Evolutionary conservation across 2,113 vertebrate species (phyloP), one percentile per base, ranked within the genome.

Genomic region (Oreotrochilus melanogaster): DNA sequence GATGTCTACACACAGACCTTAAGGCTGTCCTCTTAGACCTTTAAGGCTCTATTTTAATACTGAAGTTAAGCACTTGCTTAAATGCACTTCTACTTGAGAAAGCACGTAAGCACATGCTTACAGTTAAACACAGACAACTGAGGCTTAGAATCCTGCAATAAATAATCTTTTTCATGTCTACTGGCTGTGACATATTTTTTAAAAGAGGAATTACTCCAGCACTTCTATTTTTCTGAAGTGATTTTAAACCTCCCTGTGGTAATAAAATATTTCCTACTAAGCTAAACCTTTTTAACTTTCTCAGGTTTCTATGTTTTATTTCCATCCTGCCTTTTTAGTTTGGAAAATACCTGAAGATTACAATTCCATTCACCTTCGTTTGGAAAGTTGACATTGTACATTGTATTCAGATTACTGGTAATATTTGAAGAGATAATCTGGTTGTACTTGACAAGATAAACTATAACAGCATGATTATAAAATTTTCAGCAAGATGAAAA

Each of bases 211-310:
- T 79, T 10, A 28, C 31, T 91, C 70, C 48, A 78, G 43, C 37
- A 57, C 12, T 85, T 89, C 54, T 92, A 33, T 89, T 91, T 89
- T 93, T 88, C 81, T 88, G 74, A 62, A 70, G 62, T 4, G 13
- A 79, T 91, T 94, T 95, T 73, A 91, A 91, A 65, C 21, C 37
- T 96, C 84, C 19, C 62, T 57, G 14, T 82, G 45, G 70, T 76
- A 93, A 92, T 87, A 92, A 92, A 86, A 89, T 88, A 95, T 95
- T 95, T 95, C 70, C 81, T 91, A 69, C 48, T 61, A 64, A 91
- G 42, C 28, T 82, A 95, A 88, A 85, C 54, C 23, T 92, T 78
- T 82, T 67, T 85, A 82, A 73, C 17, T 85, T 95, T 92, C 91
- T 94, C 39, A 78, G 61, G 79, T 95, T 94, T 94, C 1, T 0